These are phyloP conservation scores for Aphis craccivora DNA, from an alignment of 1,140 invertebrate genomes.

Conservation along the genomic window DNA sequence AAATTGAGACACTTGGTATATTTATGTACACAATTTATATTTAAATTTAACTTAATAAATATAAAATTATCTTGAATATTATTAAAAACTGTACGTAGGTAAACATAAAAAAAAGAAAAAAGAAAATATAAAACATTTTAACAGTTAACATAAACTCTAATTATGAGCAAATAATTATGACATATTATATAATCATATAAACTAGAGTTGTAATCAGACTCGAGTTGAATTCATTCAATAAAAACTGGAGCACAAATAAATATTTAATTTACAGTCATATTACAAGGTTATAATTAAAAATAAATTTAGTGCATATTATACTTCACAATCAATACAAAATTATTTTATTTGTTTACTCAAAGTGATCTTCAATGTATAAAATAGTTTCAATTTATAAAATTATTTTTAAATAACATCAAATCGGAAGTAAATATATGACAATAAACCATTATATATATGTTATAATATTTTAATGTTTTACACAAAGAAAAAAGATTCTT, in stretches of 20 bases:
- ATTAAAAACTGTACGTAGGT: constrained; percentile 5
- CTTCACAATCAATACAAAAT: constrained; percentile 11
- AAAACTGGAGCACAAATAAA: constrained; percentile 31
- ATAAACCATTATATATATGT: background rate
- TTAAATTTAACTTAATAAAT: constrained; percentile 23
- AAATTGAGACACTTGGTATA: constrained; percentile 23
- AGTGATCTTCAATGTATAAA: constrained; percentile 41
- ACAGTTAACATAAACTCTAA: constrained; percentile 48
- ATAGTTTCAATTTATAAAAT: constrained; percentile 16
- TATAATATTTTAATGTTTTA: background rate
- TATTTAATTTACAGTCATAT: constrained; percentile 36
- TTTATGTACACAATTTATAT: background rate
- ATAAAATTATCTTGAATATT: constrained; percentile 1
- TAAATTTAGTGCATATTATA: constrained; percentile 32
- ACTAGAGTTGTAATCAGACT: background rate
- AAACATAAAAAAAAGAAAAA: constrained; percentile 7
- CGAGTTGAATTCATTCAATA: background rate
- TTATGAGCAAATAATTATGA: constrained; percentile 57
- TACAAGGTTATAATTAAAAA: constrained; percentile 39
- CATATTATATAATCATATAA: constrained; percentile 21
- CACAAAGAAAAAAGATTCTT: constrained; percentile 33
- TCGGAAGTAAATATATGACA: background rate
- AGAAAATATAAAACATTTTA: constrained; percentile 29
- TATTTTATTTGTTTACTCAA: constrained; percentile 14
- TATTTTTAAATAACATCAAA: constrained; percentile 14